Evolutionary conservation across 2,888 invertebrate genomes (phyloP).

Genomic region (Tachina fera): DNA sequence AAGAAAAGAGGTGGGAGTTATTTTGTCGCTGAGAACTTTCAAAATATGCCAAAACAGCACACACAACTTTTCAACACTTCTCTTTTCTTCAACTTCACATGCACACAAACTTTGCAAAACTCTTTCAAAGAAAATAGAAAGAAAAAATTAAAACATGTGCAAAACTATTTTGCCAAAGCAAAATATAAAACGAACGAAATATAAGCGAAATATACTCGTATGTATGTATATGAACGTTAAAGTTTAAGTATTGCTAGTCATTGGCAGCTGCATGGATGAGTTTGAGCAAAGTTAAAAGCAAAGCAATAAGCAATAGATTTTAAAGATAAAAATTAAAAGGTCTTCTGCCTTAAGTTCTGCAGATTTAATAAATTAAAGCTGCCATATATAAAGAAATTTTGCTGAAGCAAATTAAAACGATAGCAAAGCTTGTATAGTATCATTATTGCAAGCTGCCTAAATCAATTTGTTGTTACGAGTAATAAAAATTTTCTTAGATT

Average conservation of each 20-base stretch:
- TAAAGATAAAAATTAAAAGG: conserved; percentile 38
- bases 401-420: not conserved
- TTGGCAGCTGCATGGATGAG: conserved; percentile 69
- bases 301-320: conserved; percentile 13
- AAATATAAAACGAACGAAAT: conserved; percentile 49
- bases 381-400: not conserved
- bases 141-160: conserved; percentile 48
- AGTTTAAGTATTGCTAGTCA: conserved; percentile 68
- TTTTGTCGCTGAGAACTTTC: conserved; percentile 61
- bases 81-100: conserved; percentile 21
- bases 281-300: conserved; percentile 58
- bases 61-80: conserved; percentile 68
- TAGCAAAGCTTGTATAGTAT: too few species aligned
- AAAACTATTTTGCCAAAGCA: conserved; percentile 67
- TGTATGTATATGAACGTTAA: conserved; percentile 35
- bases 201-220: not conserved
- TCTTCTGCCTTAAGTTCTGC: conserved; percentile 5
- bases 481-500: too few species aligned
- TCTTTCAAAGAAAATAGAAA: not conserved
- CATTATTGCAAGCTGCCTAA: not conserved
- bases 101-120: conserved; percentile 3
- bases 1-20: conserved; percentile 24
- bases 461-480: too few species aligned
- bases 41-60: conserved; percentile 67
- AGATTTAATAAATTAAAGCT: conserved; percentile 1